Evolutionary conservation across 2,888 invertebrate species (phyloP).

Genomic region (Drosophila kanekoi): DNA sequence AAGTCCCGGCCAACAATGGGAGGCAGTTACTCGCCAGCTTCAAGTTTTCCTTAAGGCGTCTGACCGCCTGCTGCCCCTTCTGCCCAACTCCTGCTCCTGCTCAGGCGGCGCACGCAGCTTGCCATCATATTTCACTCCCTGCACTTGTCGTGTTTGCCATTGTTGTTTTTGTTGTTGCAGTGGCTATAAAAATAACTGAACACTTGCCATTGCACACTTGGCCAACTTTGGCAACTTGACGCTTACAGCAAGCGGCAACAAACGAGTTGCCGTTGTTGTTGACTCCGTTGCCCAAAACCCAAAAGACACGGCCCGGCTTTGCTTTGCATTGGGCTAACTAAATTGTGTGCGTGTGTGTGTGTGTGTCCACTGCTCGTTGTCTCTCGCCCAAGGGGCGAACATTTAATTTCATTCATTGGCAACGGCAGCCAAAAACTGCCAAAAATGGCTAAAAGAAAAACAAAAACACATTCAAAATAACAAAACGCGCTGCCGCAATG

Average conservation of each 20-base stretch:
- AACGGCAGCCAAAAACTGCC: conserved; percentile 56
- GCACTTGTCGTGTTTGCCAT: conserved; percentile 64
- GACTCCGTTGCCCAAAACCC: conserved; percentile 48
- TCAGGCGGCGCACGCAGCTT: conserved; percentile 21
- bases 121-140: conserved; percentile 79
- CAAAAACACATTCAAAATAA: conserved; percentile 18
- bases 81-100: conserved; percentile 4
- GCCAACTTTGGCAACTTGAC: conserved; percentile 80
- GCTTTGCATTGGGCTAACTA: conserved; percentile 45
- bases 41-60: conserved; percentile 72
- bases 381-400: conserved; percentile 55
- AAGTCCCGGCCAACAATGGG: conserved; percentile 45
- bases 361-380: conserved; percentile 6
- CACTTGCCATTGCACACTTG: conserved; percentile 80
- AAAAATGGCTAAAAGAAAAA: conserved; percentile 40
- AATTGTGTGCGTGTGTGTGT: conserved; percentile 12
- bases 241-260: conserved; percentile 58
- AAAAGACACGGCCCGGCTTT: conserved; percentile 39
- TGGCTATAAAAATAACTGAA: conserved; percentile 79
- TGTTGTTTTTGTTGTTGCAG: conserved; percentile 26
- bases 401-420: conserved; percentile 76
- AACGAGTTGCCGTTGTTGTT: conserved; percentile 57
- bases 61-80: conserved; percentile 5
- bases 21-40: conserved; percentile 26
- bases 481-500: conserved; percentile 20